phyloP scores from a whole-genome alignment of 2,797 vertebrate genomes.

The Apodemus agrarius region DNA sequence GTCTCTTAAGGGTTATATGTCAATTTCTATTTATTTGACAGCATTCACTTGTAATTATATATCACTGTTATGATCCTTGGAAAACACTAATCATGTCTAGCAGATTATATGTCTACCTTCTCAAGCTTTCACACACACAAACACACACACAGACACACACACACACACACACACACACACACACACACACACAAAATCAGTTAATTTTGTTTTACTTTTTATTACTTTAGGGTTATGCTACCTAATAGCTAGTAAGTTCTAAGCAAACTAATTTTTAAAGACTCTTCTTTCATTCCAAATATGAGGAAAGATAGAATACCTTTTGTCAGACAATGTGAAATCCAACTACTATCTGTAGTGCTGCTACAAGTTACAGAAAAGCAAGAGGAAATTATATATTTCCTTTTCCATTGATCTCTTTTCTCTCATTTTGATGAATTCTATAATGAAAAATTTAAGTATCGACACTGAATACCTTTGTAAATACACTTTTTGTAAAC shows the following conservation, averaged over 20 bases:
- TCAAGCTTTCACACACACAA: neutral
- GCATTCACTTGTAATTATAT: neutral
- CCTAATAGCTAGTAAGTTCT: neutral
- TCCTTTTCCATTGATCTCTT: constrained; percentile 10
- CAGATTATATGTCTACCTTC: neutral
- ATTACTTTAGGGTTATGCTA: neutral
- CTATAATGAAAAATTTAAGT: constrained; percentile 17
- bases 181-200: neutral
- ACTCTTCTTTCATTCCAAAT: neutral
- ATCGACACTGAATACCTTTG: neutral
- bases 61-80: constrained; percentile 1
- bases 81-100: neutral
- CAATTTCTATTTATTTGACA: neutral
- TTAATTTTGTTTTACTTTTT: neutral
- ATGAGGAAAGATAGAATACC: neutral
- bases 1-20: neutral
- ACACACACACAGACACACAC: too few relatives aligned
- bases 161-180: too few relatives aligned
- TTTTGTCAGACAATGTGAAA: neutral
- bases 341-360: neutral
- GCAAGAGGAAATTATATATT: constrained; percentile 50
- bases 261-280: neutral
- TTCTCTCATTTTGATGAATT: constrained; percentile 54
- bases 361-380: neutral
- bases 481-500: neutral